Base-by-base conservation (phyloP, 2,113 vertebrate species). In the Puma concolor region DNA sequence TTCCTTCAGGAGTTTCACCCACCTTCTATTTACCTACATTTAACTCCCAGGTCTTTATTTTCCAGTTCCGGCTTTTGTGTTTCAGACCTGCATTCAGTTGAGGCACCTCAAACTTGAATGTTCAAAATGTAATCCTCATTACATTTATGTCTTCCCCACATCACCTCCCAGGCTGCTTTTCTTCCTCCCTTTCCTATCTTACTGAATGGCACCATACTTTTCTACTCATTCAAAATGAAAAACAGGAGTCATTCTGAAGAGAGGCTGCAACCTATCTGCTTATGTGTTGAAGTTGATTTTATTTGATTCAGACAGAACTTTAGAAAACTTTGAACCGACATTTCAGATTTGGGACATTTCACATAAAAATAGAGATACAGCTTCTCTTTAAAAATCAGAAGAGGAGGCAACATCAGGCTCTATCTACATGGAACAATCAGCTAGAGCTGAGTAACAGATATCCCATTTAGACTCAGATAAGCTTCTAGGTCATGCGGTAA, bases 361-460 rank as follows among this genome's bases (percentile, higher is more conserved):
- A n/a, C 33, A 50, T 72, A 31, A 36, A 88, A 85, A 88, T 41
- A 69, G 9, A 41, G 33, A 67, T 52, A 88, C 80, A 54, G 29
- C 66, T 85, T 96, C 23, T 95, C 10, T 80, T 81, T 79, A 80
- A 88, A 96, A 97, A 77, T n/a, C 41, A 48, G 54, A 96, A 90
- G 36, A 81, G 29, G 82, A 77, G 29, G 14, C 11, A 71, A 66
- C 21, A 57, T 12, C n/a, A 66, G 54, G 66, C 48, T 48, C 29
- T 23, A 27, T 38, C 21, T 96, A 31, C 2, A 27, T 19, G 33
- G 50, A 93, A 88, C 14, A 67, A 60, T 36, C 80, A 76, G 21
- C 60, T 79, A 50, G 66, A 23, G 19, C 36, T 4, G 10, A 69
- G 25, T 33, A 85, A 27, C 8, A 79, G 13, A 76, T 38, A 41